Conservation (phyloP, 2,888 invertebrate species). For the Tipula lateralis region DNA sequence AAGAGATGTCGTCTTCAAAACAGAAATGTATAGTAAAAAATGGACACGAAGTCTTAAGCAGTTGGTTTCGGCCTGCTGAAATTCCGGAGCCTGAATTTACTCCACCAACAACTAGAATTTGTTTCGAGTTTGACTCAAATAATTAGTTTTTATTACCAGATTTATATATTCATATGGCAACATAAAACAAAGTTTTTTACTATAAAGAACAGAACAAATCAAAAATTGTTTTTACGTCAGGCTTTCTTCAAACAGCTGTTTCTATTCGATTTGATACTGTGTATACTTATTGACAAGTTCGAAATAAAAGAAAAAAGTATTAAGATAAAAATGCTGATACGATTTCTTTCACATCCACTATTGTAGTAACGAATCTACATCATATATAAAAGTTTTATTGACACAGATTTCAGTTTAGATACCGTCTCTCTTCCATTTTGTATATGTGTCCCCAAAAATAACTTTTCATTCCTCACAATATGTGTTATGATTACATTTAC, state of each 20-base stretch:
- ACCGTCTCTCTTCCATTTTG: neutral
- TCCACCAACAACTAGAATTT: no score
- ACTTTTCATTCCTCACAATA: neutral
- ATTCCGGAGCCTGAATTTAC: no score
- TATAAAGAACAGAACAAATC: neutral
- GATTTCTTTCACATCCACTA: neutral
- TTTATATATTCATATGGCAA: no score
- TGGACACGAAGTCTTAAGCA: no score
- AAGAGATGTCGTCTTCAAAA: no score
- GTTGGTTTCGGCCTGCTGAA: no score
- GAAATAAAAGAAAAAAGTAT: neutral
- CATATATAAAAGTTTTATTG: neutral
- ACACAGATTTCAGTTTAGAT: neutral
- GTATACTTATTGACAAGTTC: neutral
- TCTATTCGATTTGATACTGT: neutral
- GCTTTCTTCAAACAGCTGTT: neutral
- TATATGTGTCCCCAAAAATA: neutral
- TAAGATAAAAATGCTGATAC: neutral
- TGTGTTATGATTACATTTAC: neutral
- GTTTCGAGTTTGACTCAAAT: no score
- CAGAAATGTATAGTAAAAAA: no score
- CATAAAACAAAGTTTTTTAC: no score
- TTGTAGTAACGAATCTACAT: neutral
- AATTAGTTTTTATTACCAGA: no score
- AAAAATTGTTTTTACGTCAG: neutral